Evolutionary conservation across 2,113 vertebrate genomes (phyloP).

Genomic region (Bostrychus sinensis): DNA sequence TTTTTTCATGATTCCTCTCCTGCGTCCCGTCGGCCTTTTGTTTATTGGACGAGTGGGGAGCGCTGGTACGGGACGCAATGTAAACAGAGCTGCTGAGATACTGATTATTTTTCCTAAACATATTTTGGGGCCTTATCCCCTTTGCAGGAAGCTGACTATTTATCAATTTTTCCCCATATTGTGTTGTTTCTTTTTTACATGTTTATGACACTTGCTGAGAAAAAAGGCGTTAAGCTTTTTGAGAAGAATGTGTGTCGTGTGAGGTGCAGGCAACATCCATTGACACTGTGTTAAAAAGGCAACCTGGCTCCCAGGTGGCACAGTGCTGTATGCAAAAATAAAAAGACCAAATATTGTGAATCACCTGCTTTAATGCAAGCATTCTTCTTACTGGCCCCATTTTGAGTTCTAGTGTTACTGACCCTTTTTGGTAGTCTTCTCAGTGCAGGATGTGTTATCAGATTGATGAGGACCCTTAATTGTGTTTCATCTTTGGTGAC

Average conservation of each 20-base stretch:
- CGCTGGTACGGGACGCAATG: slow-evolving; percentile 67
- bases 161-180: slow-evolving; percentile 62
- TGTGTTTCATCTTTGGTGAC: slow-evolving; percentile 63
- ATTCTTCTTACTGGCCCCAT: slow-evolving; percentile 44
- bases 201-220: slow-evolving; percentile 51
- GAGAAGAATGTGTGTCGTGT: slow-evolving; percentile 25
- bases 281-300: slow-evolving; percentile 37
- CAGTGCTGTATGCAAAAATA: slow-evolving; percentile 17
- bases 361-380: slow-evolving; percentile 20
- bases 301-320: slow-evolving; percentile 26
- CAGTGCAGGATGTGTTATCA: slow-evolving; percentile 31
- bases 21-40: slow-evolving; percentile 55
- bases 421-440: slow-evolving; percentile 21
- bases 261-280: slow-evolving; percentile 15
- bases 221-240: slow-evolving; percentile 13
- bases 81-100: slow-evolving; percentile 78
- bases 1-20: slow-evolving; percentile 59
- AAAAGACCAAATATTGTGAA: slow-evolving; percentile 41
- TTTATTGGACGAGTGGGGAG: slow-evolving; percentile 77
- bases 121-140: slow-evolving; percentile 77
- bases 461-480: slow-evolving; percentile 55
- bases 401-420: slow-evolving; percentile 23
- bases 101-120: slow-evolving; percentile 82
- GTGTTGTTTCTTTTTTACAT: slow-evolving; percentile 62
- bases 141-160: slow-evolving; percentile 74